phyloP scores from a whole-genome alignment of 2,113 vertebrate species.

The Cynopterus brachyotis region DNA sequence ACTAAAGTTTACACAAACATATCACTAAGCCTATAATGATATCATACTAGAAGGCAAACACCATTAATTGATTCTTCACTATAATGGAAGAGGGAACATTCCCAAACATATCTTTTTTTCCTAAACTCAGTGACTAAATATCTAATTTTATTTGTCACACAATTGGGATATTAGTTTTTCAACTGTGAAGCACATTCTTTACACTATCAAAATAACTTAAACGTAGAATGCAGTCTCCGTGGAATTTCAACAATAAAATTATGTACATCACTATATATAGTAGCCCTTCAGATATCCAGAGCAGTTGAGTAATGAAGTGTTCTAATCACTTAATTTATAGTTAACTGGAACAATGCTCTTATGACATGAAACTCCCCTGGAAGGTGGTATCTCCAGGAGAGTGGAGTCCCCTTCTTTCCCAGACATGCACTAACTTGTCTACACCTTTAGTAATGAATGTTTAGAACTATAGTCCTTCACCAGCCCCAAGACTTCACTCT shows the following conservation, averaged over 20 bases:
- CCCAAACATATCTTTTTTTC: not conserved
- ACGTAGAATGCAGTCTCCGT: not conserved
- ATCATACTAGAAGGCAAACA: slow-evolving; percentile 20
- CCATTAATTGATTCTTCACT: slow-evolving; percentile 37
- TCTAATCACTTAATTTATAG: not conserved
- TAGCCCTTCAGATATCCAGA: not conserved
- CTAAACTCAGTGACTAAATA: slow-evolving; percentile 45
- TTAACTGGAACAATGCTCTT: not conserved
- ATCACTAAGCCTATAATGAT: slow-evolving; percentile 37
- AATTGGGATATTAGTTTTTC: slow-evolving; percentile 40
- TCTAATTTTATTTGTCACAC: slow-evolving; percentile 21
- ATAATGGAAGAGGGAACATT: not conserved
- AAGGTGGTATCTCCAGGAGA: not conserved
- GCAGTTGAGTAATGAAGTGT: not conserved
- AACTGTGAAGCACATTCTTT: not conserved
- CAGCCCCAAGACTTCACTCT: not conserved
- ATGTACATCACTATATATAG: not conserved
- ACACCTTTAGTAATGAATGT: not conserved
- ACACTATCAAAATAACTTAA: slow-evolving; percentile 1
- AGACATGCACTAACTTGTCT: not conserved
- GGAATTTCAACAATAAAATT: not conserved
- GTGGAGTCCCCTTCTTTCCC: not conserved
- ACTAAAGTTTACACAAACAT: slow-evolving; percentile 54
- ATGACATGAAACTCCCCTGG: not conserved
- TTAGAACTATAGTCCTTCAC: not conserved